Evolutionary conservation across 2,113 vertebrate genomes (phyloP).

Genomic region (Monarcha castaneiventris): DNA sequence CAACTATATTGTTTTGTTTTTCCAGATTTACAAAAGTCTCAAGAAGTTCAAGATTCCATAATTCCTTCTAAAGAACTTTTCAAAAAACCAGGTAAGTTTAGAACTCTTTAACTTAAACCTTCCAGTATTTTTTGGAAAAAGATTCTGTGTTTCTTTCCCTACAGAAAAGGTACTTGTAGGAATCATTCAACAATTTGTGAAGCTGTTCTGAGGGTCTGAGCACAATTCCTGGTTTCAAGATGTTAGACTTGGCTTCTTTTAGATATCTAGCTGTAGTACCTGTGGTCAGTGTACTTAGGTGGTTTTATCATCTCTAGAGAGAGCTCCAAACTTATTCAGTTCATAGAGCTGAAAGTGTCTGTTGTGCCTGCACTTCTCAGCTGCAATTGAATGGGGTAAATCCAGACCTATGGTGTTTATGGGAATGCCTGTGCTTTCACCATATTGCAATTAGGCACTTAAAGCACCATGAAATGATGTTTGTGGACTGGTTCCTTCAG

Average conservation of each 20-base stretch:
- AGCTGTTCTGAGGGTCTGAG: neutral
- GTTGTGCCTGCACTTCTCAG: neutral
- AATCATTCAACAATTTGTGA: neutral
- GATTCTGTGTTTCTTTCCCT: neutral
- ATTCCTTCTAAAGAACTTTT: neutral
- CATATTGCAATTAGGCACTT: neutral
- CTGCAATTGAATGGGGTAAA: neutral
- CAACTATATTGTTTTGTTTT: neutral
- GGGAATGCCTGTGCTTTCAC: neutral
- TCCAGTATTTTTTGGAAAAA: neutral
- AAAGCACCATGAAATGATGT: neutral
- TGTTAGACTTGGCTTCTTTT: neutral
- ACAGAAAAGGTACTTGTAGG: neutral
- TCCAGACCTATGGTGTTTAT: neutral
- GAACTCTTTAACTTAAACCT: neutral
- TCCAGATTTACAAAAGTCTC: slow-evolving; percentile 12
- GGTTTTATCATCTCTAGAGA: neutral
- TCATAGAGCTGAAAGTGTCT: neutral
- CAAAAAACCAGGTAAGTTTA: slow-evolving; percentile 57
- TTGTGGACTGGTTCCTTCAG: neutral
- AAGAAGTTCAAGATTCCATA: neutral
- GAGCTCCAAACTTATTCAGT: neutral
- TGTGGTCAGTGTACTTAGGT: neutral
- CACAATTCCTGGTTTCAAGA: neutral
- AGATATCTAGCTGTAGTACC: neutral